Conservation (phyloP, 2,113 vertebrate genomes). For the Poeciliopsis prolifica region DNA sequence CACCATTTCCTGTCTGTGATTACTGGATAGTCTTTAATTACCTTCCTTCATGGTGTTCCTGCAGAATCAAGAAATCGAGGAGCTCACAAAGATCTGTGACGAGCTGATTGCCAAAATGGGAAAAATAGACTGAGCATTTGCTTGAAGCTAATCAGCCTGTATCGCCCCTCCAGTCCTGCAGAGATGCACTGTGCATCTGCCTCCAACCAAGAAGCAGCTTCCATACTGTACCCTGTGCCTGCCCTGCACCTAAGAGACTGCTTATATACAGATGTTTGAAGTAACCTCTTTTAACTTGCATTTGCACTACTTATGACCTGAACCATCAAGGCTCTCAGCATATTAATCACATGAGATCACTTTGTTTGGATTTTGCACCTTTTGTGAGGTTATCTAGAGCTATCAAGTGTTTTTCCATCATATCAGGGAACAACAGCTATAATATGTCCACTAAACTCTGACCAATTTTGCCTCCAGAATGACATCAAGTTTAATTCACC, state of each 20-base stretch:
- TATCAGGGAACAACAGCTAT: slow-evolving; percentile 31
- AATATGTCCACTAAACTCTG: slow-evolving; percentile 43
- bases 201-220: slow-evolving; percentile 37
- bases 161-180: slow-evolving; percentile 17
- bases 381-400: slow-evolving; percentile 17
- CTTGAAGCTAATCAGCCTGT: slow-evolving; percentile 3
- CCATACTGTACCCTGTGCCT: slow-evolving; percentile 15
- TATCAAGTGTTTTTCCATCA: slow-evolving; percentile 25
- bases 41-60: slow-evolving; percentile 29
- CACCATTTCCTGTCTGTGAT: background rate
- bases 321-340: slow-evolving; percentile 26
- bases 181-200: slow-evolving; percentile 43
- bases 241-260: slow-evolving; percentile 44
- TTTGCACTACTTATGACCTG: slow-evolving; percentile 55
- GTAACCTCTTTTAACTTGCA: slow-evolving; percentile 38
- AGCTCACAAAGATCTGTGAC: slow-evolving; percentile 98
- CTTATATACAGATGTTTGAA: slow-evolving; percentile 43
- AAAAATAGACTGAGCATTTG: slow-evolving; percentile 82
- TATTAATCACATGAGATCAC: slow-evolving; percentile 28
- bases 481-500: slow-evolving; percentile 32
- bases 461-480: slow-evolving; percentile 14
- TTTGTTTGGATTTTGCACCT: slow-evolving; percentile 39
- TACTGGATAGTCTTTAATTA: background rate
- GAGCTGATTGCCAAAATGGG: slow-evolving; percentile 97
- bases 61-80: slow-evolving; percentile 97